Percentiles rank a stretch among this genome's conserved stretches.
Conservation (phyloP, 92 coral and sea anemone genomes). For the Ricordea florida region DNA sequence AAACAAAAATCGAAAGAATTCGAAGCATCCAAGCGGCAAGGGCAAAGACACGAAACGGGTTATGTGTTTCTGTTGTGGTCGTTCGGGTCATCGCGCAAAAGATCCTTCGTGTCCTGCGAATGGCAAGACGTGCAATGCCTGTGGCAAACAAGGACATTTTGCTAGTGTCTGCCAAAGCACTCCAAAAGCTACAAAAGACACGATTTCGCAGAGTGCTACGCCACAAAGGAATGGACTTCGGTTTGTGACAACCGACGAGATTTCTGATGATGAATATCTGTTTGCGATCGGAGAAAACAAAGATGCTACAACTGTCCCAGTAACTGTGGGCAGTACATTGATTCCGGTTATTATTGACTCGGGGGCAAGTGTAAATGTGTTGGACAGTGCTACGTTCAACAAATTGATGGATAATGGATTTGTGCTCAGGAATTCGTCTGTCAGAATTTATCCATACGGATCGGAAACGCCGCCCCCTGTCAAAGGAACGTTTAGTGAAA, state of each 20-base stretch:
- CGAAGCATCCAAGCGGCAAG: too few species aligned
- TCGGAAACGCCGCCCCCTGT: conserved; percentile 6
- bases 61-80: conserved; percentile 60
- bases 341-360: conserved; percentile 47
- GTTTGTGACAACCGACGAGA: conserved; percentile 3
- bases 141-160: conserved; percentile 46
- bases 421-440: conserved; percentile 15
- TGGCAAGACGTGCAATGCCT: conserved; percentile 27
- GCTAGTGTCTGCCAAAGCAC: too few species aligned
- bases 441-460: conserved; percentile 39
- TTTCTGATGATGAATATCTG: conserved; percentile 22
- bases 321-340: conserved; percentile 10
- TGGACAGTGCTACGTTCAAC: conserved; percentile 37
- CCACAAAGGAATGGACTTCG: conserved; percentile 24
- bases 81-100: conserved; percentile 44
- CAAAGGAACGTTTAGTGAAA: conserved; percentile 12
- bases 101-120: conserved; percentile 45
- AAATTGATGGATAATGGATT: background rate
- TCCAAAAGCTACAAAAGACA: too few species aligned
- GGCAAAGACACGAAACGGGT: background rate
- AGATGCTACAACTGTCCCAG: background rate
- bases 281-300: conserved; percentile 15
- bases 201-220: background rate
- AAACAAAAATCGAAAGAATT: too few species aligned
- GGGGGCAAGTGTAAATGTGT: conserved; percentile 59